phyloP scores from a whole-genome alignment of 2,888 invertebrate genomes.

The Tachystola acroxantha region DNA sequence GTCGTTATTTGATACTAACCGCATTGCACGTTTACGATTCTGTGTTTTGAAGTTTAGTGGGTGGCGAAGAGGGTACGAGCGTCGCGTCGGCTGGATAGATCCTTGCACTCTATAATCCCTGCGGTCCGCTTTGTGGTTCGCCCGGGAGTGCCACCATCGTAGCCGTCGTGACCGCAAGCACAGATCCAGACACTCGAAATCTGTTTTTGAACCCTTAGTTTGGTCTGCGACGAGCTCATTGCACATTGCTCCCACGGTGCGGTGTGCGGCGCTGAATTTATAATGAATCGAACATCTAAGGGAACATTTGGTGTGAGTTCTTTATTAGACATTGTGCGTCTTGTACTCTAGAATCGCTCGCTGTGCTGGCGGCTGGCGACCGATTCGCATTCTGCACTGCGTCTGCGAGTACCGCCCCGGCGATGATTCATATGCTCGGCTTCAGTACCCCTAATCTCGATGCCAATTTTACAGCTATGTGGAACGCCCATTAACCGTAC shows the following conservation, averaged over 20 bases:
- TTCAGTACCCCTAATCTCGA: conserved; percentile 37
- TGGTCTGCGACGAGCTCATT: conserved; percentile 22
- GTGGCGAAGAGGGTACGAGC: conserved; percentile 16
- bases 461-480: conserved; percentile 52
- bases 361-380: conserved; percentile 12
- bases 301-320: conserved; percentile 17
- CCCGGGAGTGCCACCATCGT: conserved; percentile 48
- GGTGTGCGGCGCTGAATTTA: conserved; percentile 21
- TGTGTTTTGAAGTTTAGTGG: conserved; percentile 42
- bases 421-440: conserved; percentile 36
- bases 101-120: conserved; percentile 14
- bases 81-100: no score
- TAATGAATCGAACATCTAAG: conserved; percentile 25
- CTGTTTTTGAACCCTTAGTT: conserved; percentile 42
- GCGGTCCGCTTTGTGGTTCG: conserved; percentile 60
- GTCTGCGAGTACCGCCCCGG: conserved; percentile 2
- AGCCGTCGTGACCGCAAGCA: conserved; percentile 61
- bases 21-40: conserved; percentile 28
- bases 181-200: conserved; percentile 45
- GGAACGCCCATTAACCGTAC: conserved; percentile 44
- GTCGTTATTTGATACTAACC: conserved; percentile 45
- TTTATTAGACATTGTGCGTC: conserved; percentile 10
- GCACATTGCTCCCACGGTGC: conserved; percentile 31
- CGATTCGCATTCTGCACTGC: conserved; percentile 5
- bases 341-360: conserved; percentile 8